These are phyloP conservation scores for Dendrocincla tyrannina DNA, from an alignment of 2,797 vertebrate genomes.

Conservation along the genomic window DNA sequence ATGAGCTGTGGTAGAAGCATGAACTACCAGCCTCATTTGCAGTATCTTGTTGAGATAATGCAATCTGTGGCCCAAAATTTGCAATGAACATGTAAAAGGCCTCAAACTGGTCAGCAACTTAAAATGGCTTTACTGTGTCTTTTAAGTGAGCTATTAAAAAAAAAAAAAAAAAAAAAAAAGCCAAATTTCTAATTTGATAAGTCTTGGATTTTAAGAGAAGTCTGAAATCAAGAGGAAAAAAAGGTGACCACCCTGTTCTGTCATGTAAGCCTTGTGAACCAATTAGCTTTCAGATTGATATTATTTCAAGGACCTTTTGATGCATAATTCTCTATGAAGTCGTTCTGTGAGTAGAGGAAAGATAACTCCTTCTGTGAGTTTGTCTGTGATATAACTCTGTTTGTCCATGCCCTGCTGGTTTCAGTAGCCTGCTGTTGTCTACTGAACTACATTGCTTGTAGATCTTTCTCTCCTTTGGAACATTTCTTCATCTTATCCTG, in stretches of 20 bases:
- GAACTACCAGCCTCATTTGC: not conserved
- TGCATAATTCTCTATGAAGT: not conserved
- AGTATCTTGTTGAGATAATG: not conserved
- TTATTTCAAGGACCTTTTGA: not conserved
- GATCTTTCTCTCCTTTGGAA: not conserved
- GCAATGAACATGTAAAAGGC: not conserved
- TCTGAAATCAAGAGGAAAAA: not conserved
- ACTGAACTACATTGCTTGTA: fast-evolving
- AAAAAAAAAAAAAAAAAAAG: not conserved
- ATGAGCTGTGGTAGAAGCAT: not conserved
- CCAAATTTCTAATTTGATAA: not conserved
- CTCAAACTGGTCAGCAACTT: not conserved
- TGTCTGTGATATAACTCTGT: not conserved
- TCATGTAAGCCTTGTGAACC: fast-evolving
- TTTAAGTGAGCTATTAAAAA: not conserved
- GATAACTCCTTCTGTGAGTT: not conserved
- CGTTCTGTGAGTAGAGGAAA: not conserved
- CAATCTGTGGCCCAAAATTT: not conserved
- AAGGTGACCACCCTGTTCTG: fast-evolving
- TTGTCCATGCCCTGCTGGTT: not conserved
- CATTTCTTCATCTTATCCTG: not conserved
- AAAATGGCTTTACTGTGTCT: not conserved
- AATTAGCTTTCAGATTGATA: not conserved
- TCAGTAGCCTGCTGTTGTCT: not conserved
- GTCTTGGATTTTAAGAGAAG: not conserved